Evolutionary conservation across 2,888 invertebrate species (phyloP).

Genomic region (Eristalis arbustorum): DNA sequence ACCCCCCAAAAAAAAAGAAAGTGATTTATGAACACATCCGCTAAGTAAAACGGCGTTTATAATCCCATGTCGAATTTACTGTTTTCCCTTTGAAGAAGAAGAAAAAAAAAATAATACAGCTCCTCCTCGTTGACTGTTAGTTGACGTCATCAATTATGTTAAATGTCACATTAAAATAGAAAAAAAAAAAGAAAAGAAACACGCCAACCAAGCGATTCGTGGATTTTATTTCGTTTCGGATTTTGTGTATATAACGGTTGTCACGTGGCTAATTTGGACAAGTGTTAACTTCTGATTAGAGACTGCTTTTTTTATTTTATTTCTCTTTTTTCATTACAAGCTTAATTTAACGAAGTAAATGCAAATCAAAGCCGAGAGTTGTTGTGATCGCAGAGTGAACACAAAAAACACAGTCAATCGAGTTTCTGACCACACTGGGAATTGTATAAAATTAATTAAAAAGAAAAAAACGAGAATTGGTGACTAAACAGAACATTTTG

Average conservation of each 20-base stretch:
- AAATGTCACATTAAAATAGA: constrained; percentile 34
- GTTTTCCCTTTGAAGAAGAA: not conserved
- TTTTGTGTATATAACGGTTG: constrained; percentile 11
- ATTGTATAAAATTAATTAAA: not conserved
- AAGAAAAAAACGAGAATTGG: not conserved
- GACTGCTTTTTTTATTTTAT: not conserved
- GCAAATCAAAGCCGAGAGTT: not conserved
- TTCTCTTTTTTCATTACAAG: not conserved
- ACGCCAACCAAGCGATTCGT: constrained; percentile 32
- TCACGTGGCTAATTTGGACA: constrained; percentile 39
- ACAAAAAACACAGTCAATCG: too few species aligned
- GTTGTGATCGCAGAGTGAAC: not conserved
- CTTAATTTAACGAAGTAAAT: not conserved
- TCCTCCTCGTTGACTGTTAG: not conserved
- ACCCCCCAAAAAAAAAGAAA: not conserved
- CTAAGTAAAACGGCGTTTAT: not conserved
- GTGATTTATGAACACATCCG: not conserved
- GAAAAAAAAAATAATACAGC: too few species aligned
- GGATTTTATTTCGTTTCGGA: constrained; percentile 34
- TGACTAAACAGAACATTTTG: not conserved
- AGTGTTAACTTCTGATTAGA: not conserved
- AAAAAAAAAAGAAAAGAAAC: not conserved
- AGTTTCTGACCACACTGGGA: not conserved
- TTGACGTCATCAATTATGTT: constrained; percentile 63
- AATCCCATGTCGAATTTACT: not conserved